A percentile compares a stretch with the other conserved stretches of the same genome.
phyloP scores from a whole-genome alignment of 2,797 vertebrate species.

The Erethizon dorsatum region DNA sequence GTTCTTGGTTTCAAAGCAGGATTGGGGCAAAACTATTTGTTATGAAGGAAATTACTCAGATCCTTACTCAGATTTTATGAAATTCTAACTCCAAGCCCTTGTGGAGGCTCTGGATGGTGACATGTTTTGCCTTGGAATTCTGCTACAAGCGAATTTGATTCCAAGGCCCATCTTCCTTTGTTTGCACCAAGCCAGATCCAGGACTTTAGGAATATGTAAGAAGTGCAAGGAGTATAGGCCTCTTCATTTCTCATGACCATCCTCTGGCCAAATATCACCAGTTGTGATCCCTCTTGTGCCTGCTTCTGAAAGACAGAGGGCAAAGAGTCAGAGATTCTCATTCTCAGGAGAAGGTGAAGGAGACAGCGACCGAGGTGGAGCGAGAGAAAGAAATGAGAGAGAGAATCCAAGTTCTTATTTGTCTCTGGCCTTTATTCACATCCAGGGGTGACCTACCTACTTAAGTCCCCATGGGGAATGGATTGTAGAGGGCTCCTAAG shows the following conservation, averaged over 20 bases:
- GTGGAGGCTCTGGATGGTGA: neutral
- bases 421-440: neutral
- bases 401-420: neutral
- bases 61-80: neutral
- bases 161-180: neutral
- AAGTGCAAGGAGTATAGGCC: neutral
- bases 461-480: neutral
- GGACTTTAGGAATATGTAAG: neutral
- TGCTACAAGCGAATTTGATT: neutral
- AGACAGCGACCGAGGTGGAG: neutral
- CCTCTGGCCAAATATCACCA: neutral
- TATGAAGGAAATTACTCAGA: neutral
- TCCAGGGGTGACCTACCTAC: neutral
- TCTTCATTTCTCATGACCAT: neutral
- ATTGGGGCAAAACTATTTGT: neutral
- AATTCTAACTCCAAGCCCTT: neutral
- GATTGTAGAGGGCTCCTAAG: neutral
- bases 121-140: neutral
- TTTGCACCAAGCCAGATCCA: neutral
- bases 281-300: neutral
- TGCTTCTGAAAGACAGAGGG: neutral
- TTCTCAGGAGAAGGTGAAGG: neutral
- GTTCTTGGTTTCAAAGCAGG: neutral
- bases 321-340: neutral
- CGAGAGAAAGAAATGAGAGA: neutral